Evolutionary conservation across 2,888 invertebrate species (phyloP).

Genomic region (Drosophila nigricruria): DNA sequence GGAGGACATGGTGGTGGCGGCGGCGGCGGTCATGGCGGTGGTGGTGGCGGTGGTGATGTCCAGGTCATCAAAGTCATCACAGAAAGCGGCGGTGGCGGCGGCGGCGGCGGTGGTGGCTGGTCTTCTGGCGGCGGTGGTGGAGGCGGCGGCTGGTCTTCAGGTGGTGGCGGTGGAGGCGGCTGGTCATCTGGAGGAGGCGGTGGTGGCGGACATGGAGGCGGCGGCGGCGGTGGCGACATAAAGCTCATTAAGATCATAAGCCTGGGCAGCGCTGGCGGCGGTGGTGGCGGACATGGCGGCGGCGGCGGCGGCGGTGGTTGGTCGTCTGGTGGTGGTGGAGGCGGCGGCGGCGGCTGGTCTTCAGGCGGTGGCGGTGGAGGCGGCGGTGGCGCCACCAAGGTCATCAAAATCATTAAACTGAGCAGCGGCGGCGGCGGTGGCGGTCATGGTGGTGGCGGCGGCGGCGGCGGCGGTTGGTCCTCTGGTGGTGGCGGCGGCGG

Average conservation of each 20-base stretch:
- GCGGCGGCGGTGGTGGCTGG: conserved; percentile 51
- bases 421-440: conserved; percentile 57
- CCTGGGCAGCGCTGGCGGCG: conserved; percentile 45
- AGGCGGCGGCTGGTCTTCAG: conserved; percentile 45
- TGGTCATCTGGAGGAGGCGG: conserved; percentile 60
- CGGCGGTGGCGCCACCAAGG: conserved; percentile 53
- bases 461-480: conserved; percentile 62
- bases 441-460: conserved; percentile 57
- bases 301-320: conserved; percentile 46
- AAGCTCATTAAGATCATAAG: conserved; percentile 47
- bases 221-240: conserved; percentile 45
- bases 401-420: conserved; percentile 57
- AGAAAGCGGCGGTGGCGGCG: conserved; percentile 65
- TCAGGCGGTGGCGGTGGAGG: conserved; percentile 63
- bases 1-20: conserved; percentile 47
- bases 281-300: conserved; percentile 50
- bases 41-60: conserved; percentile 63
- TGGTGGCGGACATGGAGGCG: conserved; percentile 51
- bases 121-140: conserved; percentile 62
- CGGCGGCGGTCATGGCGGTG: conserved; percentile 63
- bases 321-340: conserved; percentile 47
- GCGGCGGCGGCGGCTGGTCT: conserved; percentile 62
- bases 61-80: conserved; percentile 60
- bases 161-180: conserved; percentile 59
- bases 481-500: conserved; percentile 65